Conservation (phyloP, 2,797 vertebrate species). For the Telmatherina bonti region DNA sequence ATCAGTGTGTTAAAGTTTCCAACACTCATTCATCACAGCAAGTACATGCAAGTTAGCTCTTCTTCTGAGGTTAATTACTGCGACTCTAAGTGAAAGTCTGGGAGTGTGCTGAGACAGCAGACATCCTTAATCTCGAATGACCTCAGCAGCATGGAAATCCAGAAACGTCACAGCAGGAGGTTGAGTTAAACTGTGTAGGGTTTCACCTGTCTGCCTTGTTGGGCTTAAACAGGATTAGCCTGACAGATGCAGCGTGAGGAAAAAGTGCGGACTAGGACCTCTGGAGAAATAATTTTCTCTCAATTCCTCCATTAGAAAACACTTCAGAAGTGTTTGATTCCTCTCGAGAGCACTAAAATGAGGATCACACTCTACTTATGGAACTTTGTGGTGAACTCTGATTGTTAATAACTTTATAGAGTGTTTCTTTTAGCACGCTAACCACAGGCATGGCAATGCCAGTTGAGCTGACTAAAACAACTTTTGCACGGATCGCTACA, state of each 20-base stretch:
- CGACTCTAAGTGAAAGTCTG: conserved; percentile 40
- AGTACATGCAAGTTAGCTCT: conserved; percentile 19
- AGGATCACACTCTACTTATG: conserved; percentile 21
- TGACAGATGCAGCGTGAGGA: conserved; percentile 45
- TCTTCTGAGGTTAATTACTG: conserved; percentile 33
- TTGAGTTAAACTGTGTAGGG: conserved; percentile 48
- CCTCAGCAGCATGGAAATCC: conserved; percentile 27
- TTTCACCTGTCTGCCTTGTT: conserved; percentile 68
- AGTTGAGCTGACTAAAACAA: neutral
- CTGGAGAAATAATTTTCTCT: conserved; percentile 52
- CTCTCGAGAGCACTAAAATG: conserved; percentile 19
- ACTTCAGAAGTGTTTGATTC: conserved; percentile 34
- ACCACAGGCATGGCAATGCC: neutral
- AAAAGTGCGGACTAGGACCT: conserved; percentile 30
- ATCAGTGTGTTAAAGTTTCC: conserved; percentile 12
- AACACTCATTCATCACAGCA: conserved; percentile 14
- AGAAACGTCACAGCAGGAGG: conserved; percentile 47
- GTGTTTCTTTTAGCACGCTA: neutral
- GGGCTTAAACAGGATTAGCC: conserved; percentile 50
- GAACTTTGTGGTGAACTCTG: conserved; percentile 22
- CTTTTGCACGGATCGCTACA: neutral
- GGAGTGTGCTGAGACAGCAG: conserved; percentile 42
- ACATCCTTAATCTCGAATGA: conserved; percentile 40
- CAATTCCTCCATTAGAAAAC: conserved; percentile 34
- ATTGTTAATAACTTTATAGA: conserved; percentile 23